These are phyloP conservation scores for Lagenorhynchus albirostris DNA, from an alignment of 2,113 vertebrate genomes.

Conservation along the genomic window DNA sequence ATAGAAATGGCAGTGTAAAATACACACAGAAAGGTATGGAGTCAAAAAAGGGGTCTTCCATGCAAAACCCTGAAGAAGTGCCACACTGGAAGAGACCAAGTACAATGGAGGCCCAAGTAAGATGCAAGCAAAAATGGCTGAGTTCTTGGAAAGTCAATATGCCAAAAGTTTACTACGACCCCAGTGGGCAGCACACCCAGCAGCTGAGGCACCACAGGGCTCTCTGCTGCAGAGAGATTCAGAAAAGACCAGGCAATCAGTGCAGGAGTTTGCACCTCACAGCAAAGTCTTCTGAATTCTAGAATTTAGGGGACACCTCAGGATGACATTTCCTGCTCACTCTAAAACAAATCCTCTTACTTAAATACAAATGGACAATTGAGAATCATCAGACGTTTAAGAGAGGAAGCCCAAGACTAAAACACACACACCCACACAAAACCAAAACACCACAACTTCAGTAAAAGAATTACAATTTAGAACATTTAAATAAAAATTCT, in stretches of 20 bases:
- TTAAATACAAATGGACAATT: background rate
- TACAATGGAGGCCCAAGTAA: background rate
- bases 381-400: background rate
- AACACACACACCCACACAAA: background rate
- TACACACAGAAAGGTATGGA: background rate
- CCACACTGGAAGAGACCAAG: background rate
- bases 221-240: background rate
- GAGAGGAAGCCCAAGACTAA: background rate
- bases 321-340: background rate
- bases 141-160: background rate
- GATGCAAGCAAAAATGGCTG: background rate
- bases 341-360: background rate
- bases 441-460: background rate
- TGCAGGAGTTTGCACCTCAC: background rate
- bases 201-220: background rate
- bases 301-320: background rate
- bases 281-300: background rate
- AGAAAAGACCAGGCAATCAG: background rate
- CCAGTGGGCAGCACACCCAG: background rate
- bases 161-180: background rate
- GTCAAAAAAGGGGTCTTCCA: background rate
- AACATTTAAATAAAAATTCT: constrained; percentile 23
- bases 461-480: background rate
- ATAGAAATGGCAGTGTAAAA: background rate
- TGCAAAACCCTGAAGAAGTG: background rate